A percentile compares a stretch with the other conserved stretches of the same genome.
Conservation (phyloP, 30 jellyfish, hydroid and myxozoan genomes). For the Turritopsis dohrnii region DNA sequence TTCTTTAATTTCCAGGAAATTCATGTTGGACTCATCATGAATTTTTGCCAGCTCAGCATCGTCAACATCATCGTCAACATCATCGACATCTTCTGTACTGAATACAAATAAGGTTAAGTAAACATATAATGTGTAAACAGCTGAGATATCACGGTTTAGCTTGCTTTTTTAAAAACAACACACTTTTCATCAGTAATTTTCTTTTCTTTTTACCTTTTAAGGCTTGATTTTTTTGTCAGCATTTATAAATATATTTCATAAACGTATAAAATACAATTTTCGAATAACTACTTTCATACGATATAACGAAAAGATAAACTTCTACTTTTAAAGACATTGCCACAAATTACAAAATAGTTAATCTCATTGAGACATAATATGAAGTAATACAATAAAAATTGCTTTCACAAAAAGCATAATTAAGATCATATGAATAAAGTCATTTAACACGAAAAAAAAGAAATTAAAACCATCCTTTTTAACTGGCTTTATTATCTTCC, state of each 20-base stretch:
- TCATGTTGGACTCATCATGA: conserved; percentile 20
- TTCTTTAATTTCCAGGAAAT: conserved; percentile 28
- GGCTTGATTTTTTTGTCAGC: no score
- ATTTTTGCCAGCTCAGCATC: not conserved
- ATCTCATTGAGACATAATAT: not conserved
- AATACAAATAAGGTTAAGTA: not conserved
- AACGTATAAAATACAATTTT: no score
- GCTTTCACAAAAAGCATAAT: not conserved
- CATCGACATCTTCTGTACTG: conserved; percentile 11
- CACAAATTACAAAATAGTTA: not conserved
- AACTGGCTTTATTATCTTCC: not conserved
- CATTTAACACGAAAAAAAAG: not conserved
- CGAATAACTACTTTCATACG: no score
- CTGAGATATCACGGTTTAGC: not conserved
- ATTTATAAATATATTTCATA: no score
- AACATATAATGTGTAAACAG: not conserved
- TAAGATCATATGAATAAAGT: not conserved
- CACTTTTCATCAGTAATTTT: not conserved
- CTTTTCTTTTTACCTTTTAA: not conserved
- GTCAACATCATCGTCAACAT: not conserved
- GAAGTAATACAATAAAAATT: not conserved
- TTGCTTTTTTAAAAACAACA: not conserved
- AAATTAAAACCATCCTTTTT: not conserved
- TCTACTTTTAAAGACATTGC: not conserved
- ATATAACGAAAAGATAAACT: not conserved